A percentile compares a stretch with the other conserved stretches of the same genome.
Evolutionary conservation across 1,140 invertebrate genomes (phyloP).

Genomic region (Bombus picipes): DNA sequence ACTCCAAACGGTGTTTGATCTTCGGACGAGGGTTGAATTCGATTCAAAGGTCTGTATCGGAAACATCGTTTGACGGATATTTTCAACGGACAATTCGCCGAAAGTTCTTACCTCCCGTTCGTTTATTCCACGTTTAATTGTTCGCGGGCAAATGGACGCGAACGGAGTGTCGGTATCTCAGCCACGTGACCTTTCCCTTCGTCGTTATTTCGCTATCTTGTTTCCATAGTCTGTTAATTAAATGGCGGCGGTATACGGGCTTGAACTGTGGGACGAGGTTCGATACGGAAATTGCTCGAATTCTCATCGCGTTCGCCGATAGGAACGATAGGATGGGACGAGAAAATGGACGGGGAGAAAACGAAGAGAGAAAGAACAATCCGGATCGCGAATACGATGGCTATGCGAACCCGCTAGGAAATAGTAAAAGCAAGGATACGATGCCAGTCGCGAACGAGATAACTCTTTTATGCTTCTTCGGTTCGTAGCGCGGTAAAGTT

Average conservation of each 20-base stretch:
- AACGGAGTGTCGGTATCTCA: background rate
- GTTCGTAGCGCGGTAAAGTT: constrained; percentile 60
- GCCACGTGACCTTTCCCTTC: background rate
- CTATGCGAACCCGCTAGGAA: constrained; percentile 60
- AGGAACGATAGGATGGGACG: background rate
- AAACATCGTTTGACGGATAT: no score
- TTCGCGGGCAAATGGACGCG: background rate
- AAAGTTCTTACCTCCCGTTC: background rate
- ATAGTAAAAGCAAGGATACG: constrained; percentile 66
- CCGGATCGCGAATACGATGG: constrained; percentile 50
- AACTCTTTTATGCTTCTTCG: constrained; percentile 70
- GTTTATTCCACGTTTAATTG: background rate
- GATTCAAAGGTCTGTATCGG: background rate
- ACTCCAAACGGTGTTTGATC: background rate
- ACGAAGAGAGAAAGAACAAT: constrained; percentile 10
- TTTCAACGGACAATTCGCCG: background rate
- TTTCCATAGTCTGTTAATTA: constrained; percentile 51
- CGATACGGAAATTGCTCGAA: constrained; percentile 40
- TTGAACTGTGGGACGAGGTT: constrained; percentile 7
- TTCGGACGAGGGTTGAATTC: background rate
- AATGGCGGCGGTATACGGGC: constrained; percentile 19
- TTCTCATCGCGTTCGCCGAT: constrained; percentile 19
- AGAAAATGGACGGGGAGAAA: background rate
- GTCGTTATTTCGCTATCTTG: constrained; percentile 9
- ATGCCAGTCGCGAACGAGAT: constrained; percentile 63